Evolutionary conservation across 2,113 vertebrate genomes (phyloP), one percentile per base, ranked within the genome.

Genomic region (Origma solitaria): DNA sequence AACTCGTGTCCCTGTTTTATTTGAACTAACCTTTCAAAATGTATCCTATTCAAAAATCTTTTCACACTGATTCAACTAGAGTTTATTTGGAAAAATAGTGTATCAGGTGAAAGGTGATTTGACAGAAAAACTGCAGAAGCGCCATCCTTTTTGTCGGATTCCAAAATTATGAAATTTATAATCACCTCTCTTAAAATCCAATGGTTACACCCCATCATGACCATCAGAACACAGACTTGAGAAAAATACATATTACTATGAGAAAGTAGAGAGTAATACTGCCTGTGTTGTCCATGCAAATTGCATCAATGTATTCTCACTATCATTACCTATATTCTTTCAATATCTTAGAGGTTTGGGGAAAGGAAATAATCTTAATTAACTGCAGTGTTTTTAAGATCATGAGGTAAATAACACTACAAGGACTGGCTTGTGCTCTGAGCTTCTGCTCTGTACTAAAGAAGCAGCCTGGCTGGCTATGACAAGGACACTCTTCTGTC

Each of bases 321-420:
- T 13, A 19, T 47, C 16, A 38, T 18, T 25, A 79, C 19, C 18
- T 51, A 31, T n/a, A 17, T 33, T 79, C 21, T 77, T 72, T 58
- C 37, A 81, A 2, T 35, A 57, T 35, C 20, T 76, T 23, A 69
- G 71, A 69, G 8, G 14, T 37, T 53, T 69, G 6, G 31, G 4
- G n/a, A 92, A 88, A 65, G 23, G 24, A 82, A 79, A 56, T 73
- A 1, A 51, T 82, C 69, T 54, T 47, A 37, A 64, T 82, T 92
- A 68, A 44, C 10, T 6, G 2, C 11, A 27, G 17, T 44, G 24
- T 6, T 76, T 78, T 79, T 28, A 85, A 88, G 33, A 54, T 61
- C 27, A 70, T 40, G n/a, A 61, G 25, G 18, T 65, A 73, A 78
- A 45, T 49, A 76, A 44, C 0, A 0, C 18, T 53, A 4, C 12